Percentiles rank a stretch among this genome's conserved stretches.
phyloP scores from a whole-genome alignment of 2,797 vertebrate genomes.

The Gymnoscopelus microlampas region DNA sequence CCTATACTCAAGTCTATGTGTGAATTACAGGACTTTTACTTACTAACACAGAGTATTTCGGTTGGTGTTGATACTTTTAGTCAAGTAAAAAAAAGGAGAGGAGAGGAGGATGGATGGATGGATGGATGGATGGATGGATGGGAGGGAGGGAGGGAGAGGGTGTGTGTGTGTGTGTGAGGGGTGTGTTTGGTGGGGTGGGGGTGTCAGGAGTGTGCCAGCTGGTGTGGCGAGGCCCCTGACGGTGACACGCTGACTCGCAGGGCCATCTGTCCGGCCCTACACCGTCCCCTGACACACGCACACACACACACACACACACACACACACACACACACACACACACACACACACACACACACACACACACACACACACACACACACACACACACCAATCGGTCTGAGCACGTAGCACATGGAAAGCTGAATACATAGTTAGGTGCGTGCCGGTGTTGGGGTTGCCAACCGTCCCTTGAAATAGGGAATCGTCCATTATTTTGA shows the following conservation, averaged over 20 bases:
- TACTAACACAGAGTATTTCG: too few relatives aligned
- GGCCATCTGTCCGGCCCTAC: constrained; percentile 74
- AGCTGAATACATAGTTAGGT: not conserved
- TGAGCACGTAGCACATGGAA: constrained; percentile 51
- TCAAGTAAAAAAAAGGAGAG: constrained; percentile 43
- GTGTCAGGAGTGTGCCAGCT: constrained; percentile 65
- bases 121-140: constrained; percentile 8
- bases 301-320: constrained; percentile 26
- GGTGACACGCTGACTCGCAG: constrained; percentile 71
- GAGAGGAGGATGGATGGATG: constrained; percentile 15
- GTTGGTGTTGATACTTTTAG: too few relatives aligned
- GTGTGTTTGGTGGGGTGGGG: constrained; percentile 6
- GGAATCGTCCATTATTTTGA: too few relatives aligned
- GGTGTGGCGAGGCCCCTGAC: constrained; percentile 68
- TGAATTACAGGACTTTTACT: too few relatives aligned
- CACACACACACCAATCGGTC: constrained; percentile 27
- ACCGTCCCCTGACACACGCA: not conserved
- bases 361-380: constrained; percentile 25
- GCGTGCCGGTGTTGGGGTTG: too few relatives aligned
- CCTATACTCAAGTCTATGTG: too few relatives aligned
- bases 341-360: constrained; percentile 22
- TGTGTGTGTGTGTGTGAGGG: not conserved
- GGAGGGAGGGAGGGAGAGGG: not conserved
- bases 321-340: constrained; percentile 24
- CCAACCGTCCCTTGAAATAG: too few relatives aligned